Evolutionary conservation across 2,797 vertebrate genomes (phyloP).

Genomic region (Melanotaenia nigrans): DNA sequence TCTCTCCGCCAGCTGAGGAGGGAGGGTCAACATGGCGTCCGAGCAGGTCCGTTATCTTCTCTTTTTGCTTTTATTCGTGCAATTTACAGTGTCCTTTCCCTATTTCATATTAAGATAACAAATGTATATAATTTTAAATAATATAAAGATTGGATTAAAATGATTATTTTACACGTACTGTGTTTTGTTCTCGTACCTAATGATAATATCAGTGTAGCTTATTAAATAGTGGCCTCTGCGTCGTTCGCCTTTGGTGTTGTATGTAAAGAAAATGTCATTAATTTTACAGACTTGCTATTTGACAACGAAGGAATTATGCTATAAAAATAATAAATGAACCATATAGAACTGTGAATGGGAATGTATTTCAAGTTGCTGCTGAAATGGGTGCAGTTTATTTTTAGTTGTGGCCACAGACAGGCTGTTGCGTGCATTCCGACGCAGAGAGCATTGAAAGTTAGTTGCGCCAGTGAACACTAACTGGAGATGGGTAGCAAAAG

Average conservation of each 20-base stretch:
- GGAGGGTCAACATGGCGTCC: conserved; percentile 87
- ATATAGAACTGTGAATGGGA: fast-evolving
- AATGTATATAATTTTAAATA: fast-evolving
- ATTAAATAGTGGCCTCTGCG: conserved; percentile 32
- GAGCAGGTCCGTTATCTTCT: conserved; percentile 84
- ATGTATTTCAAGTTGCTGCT: conserved; percentile 19
- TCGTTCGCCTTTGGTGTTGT: conserved; percentile 3
- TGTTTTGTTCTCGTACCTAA: background rate
- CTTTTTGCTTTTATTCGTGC: conserved; percentile 45
- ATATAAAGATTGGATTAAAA: background rate
- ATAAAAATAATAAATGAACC: no score
- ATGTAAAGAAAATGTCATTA: background rate
- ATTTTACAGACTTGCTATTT: background rate
- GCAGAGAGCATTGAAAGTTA: background rate
- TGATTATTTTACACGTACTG: background rate
- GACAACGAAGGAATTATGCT: fast-evolving
- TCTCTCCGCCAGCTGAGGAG: conserved; percentile 60
- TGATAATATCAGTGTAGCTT: background rate
- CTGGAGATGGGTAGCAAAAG: background rate
- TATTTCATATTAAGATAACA: fast-evolving
- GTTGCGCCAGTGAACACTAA: background rate
- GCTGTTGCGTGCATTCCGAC: conserved; percentile 52
- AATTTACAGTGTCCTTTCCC: background rate
- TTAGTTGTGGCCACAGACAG: conserved; percentile 73
- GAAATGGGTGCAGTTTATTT: conserved; percentile 78